Evolutionary conservation across 2,113 vertebrate genomes (phyloP), one percentile per base, ranked within the genome.

Genomic region (Ictalurus punctatus): DNA sequence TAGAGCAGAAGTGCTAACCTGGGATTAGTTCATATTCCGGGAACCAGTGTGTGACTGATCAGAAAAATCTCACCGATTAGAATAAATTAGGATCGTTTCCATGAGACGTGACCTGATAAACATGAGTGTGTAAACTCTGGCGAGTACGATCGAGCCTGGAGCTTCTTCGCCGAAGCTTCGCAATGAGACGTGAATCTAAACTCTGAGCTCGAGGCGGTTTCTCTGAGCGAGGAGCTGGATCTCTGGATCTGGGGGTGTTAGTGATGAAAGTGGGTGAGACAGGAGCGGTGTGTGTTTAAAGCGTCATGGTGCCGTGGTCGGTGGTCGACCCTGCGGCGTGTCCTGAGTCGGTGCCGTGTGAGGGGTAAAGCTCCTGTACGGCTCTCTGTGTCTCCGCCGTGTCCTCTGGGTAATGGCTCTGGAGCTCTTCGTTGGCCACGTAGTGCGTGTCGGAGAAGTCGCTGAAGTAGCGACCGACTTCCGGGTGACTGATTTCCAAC

Each of bases 401-500:
- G 90, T 99, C 98, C 91, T 99, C 97, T 0, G 98, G 97, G 91
- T 99, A 99, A 0, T 97, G 97, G 0, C 95, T 91, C 87, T 97
- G 96, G 21, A 99, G 95, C 93, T 99, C 98, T 0, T 97, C 95
- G 0, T 99, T 99, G 48, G 97, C 96, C 79, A 97, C 83, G 86
- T 99, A 99, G 95, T 98, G 95, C 0, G 93, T 91, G 89, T 96
- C 95, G 0, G 95, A 93, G 67, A 98, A 99, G 94, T 99, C 98
- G 0, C 96, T 96, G 91, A 99, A 99, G 87, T 99, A 99, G 89
- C 98, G 98, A 1, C 97, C 97, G 0, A 99, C 96, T 86, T 99
- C 98, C 0, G 97, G 97, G 94, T 99, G 98, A 3, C 96, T 96
- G 90, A 99, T 98, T 94, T 99, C 98, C 90, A 96, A 94, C 0